Evolutionary conservation across 2,888 invertebrate genomes (phyloP).

Genomic region (Drosophila glabriapex): DNA sequence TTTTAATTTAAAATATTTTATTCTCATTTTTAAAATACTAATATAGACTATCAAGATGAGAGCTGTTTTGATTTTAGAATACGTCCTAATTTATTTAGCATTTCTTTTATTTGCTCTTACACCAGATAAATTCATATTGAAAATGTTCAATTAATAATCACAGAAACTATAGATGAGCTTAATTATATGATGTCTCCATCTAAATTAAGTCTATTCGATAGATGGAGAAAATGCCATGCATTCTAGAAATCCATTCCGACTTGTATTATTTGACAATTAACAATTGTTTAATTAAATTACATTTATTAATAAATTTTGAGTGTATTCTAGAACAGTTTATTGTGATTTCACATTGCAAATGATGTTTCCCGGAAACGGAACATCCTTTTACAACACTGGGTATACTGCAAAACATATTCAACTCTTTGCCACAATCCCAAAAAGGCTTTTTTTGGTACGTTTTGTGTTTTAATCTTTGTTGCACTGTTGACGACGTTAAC

Average conservation of each 20-base stretch:
- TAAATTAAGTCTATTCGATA: background rate
- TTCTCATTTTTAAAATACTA: too few species aligned
- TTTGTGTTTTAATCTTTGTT: constrained; percentile 21
- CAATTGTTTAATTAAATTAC: background rate
- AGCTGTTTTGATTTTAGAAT: background rate
- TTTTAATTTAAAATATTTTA: background rate
- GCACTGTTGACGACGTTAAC: constrained; percentile 58
- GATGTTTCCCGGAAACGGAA: too few species aligned
- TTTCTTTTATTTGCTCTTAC: background rate
- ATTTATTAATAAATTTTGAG: background rate
- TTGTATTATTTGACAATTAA: background rate
- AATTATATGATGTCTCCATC: background rate
- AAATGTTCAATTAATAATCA: background rate
- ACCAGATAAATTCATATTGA: background rate
- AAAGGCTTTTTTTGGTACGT: background rate
- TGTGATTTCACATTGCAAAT: background rate
- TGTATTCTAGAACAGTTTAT: background rate
- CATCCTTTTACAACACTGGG: background rate
- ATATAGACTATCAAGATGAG: too few species aligned
- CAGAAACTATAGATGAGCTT: background rate
- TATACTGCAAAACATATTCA: constrained; percentile 9
- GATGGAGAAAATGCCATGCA: background rate
- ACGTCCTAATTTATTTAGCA: background rate
- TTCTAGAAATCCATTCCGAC: background rate
- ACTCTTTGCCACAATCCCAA: background rate